Evolutionary conservation across 2,888 invertebrate genomes (phyloP).

Genomic region (Arge pagana): DNA sequence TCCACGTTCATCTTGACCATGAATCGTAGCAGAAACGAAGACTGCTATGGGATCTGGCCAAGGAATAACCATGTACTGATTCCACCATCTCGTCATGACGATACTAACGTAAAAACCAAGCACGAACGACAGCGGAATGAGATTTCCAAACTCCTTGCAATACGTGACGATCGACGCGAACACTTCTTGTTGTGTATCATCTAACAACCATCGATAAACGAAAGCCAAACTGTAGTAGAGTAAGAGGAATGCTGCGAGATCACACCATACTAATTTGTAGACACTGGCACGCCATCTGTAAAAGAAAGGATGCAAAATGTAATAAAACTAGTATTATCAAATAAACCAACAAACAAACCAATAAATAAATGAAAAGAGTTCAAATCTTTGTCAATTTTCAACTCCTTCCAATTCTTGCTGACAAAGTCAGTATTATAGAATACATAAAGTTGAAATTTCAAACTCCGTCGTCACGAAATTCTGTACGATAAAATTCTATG

Average conservation of each 20-base stretch:
- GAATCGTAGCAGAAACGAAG: constrained; percentile 64
- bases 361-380: too few species aligned
- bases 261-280: constrained; percentile 93
- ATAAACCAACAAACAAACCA: too few species aligned
- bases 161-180: constrained; percentile 85
- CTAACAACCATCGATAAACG: constrained; percentile 74
- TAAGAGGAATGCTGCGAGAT: constrained; percentile 77
- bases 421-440: too few species aligned
- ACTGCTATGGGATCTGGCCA: constrained; percentile 66
- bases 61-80: constrained; percentile 64
- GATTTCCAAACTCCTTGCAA: constrained; percentile 83
- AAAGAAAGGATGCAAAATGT: constrained; percentile 40
- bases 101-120: constrained; percentile 93
- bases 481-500: too few species aligned
- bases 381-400: too few species aligned
- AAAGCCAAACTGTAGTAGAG: constrained; percentile 80
- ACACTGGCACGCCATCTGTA: constrained; percentile 93
- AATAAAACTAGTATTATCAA: too few species aligned
- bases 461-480: too few species aligned
- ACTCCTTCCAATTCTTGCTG: too few species aligned
- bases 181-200: constrained; percentile 70
- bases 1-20: constrained; percentile 64
- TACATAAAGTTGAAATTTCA: too few species aligned
- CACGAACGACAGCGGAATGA: constrained; percentile 91
- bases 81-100: constrained; percentile 89